A percentile compares a stretch with the other conserved stretches of the same genome.
Evolutionary conservation across 2,113 vertebrate species (phyloP).

Genomic region (Corythoichthys haematopterus): DNA sequence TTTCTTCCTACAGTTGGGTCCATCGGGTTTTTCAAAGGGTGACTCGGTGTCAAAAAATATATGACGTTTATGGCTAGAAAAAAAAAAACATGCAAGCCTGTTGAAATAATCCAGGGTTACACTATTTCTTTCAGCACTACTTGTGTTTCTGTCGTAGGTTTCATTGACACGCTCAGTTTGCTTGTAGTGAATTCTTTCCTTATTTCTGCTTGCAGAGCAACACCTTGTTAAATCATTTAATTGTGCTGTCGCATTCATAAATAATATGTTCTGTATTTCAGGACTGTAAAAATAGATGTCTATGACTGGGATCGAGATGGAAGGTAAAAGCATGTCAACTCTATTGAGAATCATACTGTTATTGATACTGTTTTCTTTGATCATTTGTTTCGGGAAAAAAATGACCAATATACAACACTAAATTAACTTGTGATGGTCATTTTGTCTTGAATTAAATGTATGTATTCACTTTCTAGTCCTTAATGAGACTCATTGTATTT

Average conservation of each 20-base stretch:
- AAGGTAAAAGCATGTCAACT: constrained; percentile 73
- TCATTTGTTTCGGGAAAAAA: background rate
- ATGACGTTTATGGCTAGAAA: too few relatives aligned
- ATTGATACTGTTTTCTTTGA: constrained; percentile 6
- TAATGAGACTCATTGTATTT: background rate
- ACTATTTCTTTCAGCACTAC: background rate
- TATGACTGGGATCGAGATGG: constrained; percentile 97
- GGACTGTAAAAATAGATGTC: constrained; percentile 93
- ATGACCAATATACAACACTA: too few relatives aligned
- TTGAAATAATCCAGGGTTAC: background rate
- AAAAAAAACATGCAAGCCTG: background rate
- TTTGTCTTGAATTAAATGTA: too few relatives aligned
- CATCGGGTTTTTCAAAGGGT: background rate
- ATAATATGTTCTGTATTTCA: constrained; percentile 55
- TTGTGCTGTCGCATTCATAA: constrained; percentile 16
- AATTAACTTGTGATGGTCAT: too few relatives aligned
- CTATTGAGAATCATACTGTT: background rate
- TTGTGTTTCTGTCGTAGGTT: background rate
- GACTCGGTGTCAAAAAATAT: background rate
- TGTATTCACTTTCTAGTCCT: background rate
- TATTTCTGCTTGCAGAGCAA: background rate
- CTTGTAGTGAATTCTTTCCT: background rate
- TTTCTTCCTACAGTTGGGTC: background rate
- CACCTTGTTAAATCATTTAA: constrained; percentile 24
- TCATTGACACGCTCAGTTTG: background rate